Evolutionary conservation across 2,888 invertebrate genomes (phyloP), one percentile per base, ranked within the genome.

Genomic region (Andrena dorsata): DNA sequence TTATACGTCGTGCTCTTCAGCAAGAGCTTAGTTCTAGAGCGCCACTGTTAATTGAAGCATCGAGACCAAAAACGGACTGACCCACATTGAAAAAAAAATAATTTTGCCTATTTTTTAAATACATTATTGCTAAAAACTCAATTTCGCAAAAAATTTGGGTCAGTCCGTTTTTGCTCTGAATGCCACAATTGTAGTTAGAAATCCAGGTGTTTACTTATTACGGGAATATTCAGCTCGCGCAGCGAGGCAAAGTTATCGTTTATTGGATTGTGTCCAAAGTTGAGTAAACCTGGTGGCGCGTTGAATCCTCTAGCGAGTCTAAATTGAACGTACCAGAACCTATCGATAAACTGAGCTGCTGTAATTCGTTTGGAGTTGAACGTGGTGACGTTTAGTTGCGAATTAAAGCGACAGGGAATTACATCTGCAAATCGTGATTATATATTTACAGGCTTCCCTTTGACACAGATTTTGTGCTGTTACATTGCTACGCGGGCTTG

Each of bases 251-350:
- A 71, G 23, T 74, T 65, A 35, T 30, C 56, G 58, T 66, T 56
- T 66, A 74, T 66, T 8, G 58, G 66, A 66, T 30, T 41, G 56
- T 53, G 10, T 10, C 20, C 4, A 41, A 66, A 66, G 66, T 74
- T 74, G 6, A 56, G 47, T 58, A 58, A 74, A 74, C 56, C 13
- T 41, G 56, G 47, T 74, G 56, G 66, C 32, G n/a, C 30, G 56
- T 66, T 58, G 58, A 66, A 65, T 73, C 73, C 20, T 56, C 26
- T 56, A 73, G 65, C 56, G 35, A 28, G 41, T 72, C 13, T 35
- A 56, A 35, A 35, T 35, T 56, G 26, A 73, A 56, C 20, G n/a
- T 28, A 41, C 28, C 28, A 28, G 20, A 73, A 65, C 65, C 56
- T 65, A 26, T 63, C 53, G 56, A 73, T 65, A 41, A 20, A 73